Base-by-base conservation (phyloP, 2,797 vertebrate species). In the Crocodylus rhombifer region DNA sequence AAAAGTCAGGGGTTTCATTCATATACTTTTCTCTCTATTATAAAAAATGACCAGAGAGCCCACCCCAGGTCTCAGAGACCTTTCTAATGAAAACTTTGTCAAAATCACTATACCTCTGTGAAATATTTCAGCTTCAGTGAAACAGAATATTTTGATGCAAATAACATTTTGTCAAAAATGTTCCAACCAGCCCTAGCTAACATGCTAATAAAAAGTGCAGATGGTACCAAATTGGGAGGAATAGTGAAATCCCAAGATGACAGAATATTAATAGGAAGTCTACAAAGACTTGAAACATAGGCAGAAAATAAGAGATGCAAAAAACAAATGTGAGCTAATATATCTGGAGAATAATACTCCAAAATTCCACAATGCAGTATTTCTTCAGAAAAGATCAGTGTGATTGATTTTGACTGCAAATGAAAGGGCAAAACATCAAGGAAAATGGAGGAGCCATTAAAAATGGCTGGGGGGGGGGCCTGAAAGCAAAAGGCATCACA, bases 161-260 rank as follows among this genome's bases (percentile, higher is more conserved):
- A 78, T 89, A 94, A 82, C 2, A 25, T 95, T 96, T 89, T 83
- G 89, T 94, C 90, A 82, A 84, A 95, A 92, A 88, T 84, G 69
- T 88, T 93, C 83, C 83, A 91, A 96, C 88, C 30, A 91, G 86
- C 18, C 92, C 85, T 65, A 89, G 93, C 84, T 93, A 95, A 74
- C 73, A 86, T 74, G 89, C 93, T 91, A 83, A 93, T 93, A 76
- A 92, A 94, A 94, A 95, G 88, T 95, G 95, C 92, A 95, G 93
- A 95, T 95, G 94, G 95, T 95, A 91, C 79, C 84, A 89, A 95
- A 96, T 91, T 89, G 86, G 79, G 65, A 95, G 74, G 28, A 95
- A 84, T 86, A 26, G n/a, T 89, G 85, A 95, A 91, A 93, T 92
- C 82, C 51, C 77, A 89, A 81, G 30, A 71, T 79, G 60, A 90